Evolutionary conservation across 1,140 invertebrate genomes (phyloP).

Genomic region (Bombus soroeensis): DNA sequence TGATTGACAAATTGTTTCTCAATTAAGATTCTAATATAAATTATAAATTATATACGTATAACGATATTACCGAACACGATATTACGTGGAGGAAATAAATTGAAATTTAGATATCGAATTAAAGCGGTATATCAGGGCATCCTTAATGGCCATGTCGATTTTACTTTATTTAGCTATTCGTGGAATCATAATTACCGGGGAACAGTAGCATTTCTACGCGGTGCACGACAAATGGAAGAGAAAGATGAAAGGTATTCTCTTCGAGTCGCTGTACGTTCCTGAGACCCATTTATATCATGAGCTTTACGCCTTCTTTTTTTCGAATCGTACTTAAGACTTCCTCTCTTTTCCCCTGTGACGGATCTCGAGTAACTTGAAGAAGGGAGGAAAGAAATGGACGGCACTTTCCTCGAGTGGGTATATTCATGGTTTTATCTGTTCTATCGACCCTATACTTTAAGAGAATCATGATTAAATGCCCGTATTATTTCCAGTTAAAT

Average conservation of each 20-base stretch:
- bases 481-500: not conserved
- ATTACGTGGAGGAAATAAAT: not conserved
- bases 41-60: not conserved
- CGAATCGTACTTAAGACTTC: slow-evolving; percentile 50
- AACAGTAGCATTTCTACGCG: slow-evolving; percentile 28
- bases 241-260: slow-evolving; percentile 57
- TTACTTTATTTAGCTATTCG: not conserved
- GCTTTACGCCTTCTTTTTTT: slow-evolving; percentile 59
- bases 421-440: slow-evolving; percentile 29
- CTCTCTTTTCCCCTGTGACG: slow-evolving; percentile 29
- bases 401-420: slow-evolving; percentile 49
- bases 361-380: slow-evolving; percentile 35
- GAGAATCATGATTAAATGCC: not conserved
- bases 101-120: too few relatives aligned
- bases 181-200: slow-evolving; percentile 34
- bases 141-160: not conserved
- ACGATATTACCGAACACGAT: not conserved
- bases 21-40: not conserved
- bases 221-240: slow-evolving; percentile 43
- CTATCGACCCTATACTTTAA: slow-evolving; percentile 13
- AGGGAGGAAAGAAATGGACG: slow-evolving; percentile 42
- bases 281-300: slow-evolving; percentile 66
- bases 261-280: slow-evolving; percentile 55
- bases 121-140: not conserved
- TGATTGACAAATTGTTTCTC: not conserved